Evolutionary conservation across 2,113 vertebrate genomes (phyloP).

Genomic region (Tricholaema leucomelas): DNA sequence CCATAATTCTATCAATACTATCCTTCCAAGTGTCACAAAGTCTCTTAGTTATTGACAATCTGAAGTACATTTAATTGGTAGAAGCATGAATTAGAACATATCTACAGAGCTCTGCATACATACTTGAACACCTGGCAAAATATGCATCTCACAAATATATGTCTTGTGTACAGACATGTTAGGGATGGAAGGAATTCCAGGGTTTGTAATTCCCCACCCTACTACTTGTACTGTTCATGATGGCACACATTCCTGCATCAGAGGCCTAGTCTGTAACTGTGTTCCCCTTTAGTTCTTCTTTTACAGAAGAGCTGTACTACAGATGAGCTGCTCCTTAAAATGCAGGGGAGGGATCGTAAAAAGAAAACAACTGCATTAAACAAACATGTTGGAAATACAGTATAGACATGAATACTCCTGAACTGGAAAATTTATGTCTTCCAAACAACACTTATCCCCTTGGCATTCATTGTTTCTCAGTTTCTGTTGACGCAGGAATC

Average conservation of each 20-base stretch:
- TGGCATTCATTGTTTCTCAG: background rate
- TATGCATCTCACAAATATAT: background rate
- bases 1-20: background rate
- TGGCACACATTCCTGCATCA: background rate
- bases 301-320: background rate
- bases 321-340: background rate
- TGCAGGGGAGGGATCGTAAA: too few species aligned
- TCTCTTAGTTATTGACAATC: background rate
- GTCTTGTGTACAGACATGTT: background rate
- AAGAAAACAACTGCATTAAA: background rate
- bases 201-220: accelerated
- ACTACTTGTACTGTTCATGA: background rate
- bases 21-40: background rate
- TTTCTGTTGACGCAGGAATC: background rate
- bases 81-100: background rate
- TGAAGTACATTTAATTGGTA: background rate
- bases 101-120: background rate
- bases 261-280: background rate
- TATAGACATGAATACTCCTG: background rate
- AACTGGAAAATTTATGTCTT: background rate
- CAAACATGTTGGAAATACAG: background rate
- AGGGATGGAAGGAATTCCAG: background rate
- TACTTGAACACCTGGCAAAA: background rate
- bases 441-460: background rate
- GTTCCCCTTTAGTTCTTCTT: background rate